Percentiles rank a stretch among this genome's conserved stretches.
Evolutionary conservation across 2,113 vertebrate species (phyloP).

Genomic region (Ceuthmochares aereus): DNA sequence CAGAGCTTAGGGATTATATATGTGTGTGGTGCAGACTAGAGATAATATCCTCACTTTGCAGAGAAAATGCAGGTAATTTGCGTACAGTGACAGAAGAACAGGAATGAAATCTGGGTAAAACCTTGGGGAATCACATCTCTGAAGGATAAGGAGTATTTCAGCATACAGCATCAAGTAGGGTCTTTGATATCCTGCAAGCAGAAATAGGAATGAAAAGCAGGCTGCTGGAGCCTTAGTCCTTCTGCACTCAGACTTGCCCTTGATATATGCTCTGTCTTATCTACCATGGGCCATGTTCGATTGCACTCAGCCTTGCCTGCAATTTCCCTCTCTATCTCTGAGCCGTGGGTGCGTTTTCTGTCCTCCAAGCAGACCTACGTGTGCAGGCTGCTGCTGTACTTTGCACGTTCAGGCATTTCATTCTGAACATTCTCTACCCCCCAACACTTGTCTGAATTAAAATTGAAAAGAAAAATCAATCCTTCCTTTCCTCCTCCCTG

Average conservation of each 20-base stretch:
- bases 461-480: fast-evolving
- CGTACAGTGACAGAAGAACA: neutral
- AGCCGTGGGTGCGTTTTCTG: neutral
- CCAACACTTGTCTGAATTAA: neutral
- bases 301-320: neutral
- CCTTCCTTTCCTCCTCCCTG: neutral
- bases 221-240: neutral
- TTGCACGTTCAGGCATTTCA: fast-evolving
- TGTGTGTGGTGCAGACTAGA: neutral
- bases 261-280: neutral
- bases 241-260: neutral
- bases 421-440: neutral
- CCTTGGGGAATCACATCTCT: neutral
- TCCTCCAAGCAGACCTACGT: neutral
- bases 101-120: neutral
- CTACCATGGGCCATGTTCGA: neutral
- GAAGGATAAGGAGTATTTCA: neutral
- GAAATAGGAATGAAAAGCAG: neutral
- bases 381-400: neutral
- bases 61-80: neutral
- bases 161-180: neutral
- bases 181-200: neutral
- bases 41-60: neutral
- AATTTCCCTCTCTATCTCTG: neutral
- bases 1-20: neutral